Evolutionary conservation across 2,888 invertebrate genomes (phyloP).

Genomic region (Trachelus tabidus): DNA sequence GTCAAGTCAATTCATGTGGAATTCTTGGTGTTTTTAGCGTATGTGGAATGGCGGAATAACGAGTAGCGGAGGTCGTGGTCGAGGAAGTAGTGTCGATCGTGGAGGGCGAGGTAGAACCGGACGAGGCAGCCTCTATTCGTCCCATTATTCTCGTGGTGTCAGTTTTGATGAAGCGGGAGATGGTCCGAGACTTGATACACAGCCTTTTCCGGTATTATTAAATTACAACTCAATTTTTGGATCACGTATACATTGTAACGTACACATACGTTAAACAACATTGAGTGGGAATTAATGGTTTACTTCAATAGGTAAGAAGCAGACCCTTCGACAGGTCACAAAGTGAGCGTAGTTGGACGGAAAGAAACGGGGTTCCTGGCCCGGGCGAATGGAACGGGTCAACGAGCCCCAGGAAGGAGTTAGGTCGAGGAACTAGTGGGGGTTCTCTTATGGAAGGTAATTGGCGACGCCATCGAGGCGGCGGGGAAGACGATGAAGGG

Average conservation of each 20-base stretch:
- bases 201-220: slow-evolving; percentile 50
- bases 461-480: slow-evolving; percentile 69
- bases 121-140: slow-evolving; percentile 63
- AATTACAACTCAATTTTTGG: slow-evolving; percentile 1
- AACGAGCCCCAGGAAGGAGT: slow-evolving; percentile 71
- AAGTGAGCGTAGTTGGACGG: slow-evolving; percentile 69
- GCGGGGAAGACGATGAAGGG: slow-evolving; percentile 68
- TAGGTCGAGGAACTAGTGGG: slow-evolving; percentile 63
- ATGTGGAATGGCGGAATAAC: slow-evolving; percentile 71
- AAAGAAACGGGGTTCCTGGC: slow-evolving; percentile 69
- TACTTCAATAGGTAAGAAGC: slow-evolving; percentile 47
- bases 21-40: slow-evolving; percentile 63
- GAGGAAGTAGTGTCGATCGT: slow-evolving; percentile 65
- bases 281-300: background rate
- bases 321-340: slow-evolving; percentile 63
- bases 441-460: slow-evolving; percentile 63
- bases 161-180: slow-evolving; percentile 67
- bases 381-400: slow-evolving; percentile 69
- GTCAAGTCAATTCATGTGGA: background rate
- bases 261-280: background rate
- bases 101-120: slow-evolving; percentile 62
- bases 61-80: slow-evolving; percentile 61
- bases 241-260: background rate
- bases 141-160: slow-evolving; percentile 64
- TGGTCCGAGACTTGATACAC: slow-evolving; percentile 57